A percentile compares a stretch with the other conserved stretches of the same genome.
Evolutionary conservation across 1,140 invertebrate genomes (phyloP).

Genomic region (Conus betulinus): DNA sequence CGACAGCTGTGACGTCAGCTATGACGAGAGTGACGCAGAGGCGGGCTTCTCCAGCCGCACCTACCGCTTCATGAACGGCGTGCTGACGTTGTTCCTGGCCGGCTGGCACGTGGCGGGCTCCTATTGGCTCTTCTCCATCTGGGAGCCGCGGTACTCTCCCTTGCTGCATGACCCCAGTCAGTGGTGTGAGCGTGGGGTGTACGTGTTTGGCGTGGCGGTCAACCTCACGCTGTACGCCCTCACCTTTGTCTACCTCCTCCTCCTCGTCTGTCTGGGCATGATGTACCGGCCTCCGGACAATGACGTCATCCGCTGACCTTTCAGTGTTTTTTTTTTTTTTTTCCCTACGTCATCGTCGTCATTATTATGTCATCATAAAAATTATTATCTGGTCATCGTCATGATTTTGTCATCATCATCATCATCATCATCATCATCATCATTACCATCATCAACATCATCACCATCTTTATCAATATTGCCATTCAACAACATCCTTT

Average conservation of each 20-base stretch:
- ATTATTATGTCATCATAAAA: neutral
- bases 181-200: slow-evolving; percentile 71
- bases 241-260: slow-evolving; percentile 67
- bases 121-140: slow-evolving; percentile 63
- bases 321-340: neutral
- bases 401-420: too few relatives aligned
- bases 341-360: neutral
- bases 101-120: slow-evolving; percentile 78
- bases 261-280: neutral
- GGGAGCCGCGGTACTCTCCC: slow-evolving; percentile 73
- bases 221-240: slow-evolving; percentile 79
- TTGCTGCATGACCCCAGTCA: slow-evolving; percentile 79
- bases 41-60: slow-evolving; percentile 61
- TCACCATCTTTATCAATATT: neutral
- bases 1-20: slow-evolving; percentile 78
- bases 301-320: neutral
- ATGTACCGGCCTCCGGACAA: neutral
- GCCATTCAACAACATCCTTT: neutral
- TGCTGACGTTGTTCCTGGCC: slow-evolving; percentile 79
- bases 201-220: slow-evolving; percentile 78
- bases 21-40: slow-evolving; percentile 69
- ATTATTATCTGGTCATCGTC: too few relatives aligned
- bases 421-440: too few relatives aligned
- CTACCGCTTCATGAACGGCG: slow-evolving; percentile 76
- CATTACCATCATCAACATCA: neutral